Conservation (phyloP, 2,113 vertebrate species). For the Stictonetta naevosa region DNA sequence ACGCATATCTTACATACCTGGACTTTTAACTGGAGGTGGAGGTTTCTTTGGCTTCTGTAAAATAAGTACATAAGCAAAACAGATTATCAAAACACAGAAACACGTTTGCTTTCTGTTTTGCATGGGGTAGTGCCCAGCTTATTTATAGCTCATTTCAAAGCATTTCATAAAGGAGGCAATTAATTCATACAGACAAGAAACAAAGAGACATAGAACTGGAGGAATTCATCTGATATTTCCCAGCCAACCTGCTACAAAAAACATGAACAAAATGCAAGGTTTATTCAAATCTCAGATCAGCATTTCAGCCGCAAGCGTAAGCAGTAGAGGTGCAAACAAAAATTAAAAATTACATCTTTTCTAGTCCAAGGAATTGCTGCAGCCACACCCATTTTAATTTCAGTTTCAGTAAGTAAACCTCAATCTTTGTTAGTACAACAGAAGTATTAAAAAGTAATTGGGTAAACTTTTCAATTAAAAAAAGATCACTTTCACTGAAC, state of each 20-base stretch:
- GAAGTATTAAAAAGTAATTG: neutral
- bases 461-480: neutral
- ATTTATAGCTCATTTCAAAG: neutral
- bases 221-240: neutral
- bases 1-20: slow-evolving; percentile 72
- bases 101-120: neutral
- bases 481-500: neutral
- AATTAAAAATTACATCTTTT: neutral
- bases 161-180: neutral
- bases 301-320: neutral
- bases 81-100: neutral
- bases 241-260: neutral
- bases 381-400: neutral
- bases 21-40: slow-evolving; percentile 81
- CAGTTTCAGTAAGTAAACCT: neutral
- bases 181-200: neutral
- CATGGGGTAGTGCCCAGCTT: neutral
- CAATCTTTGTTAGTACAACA: neutral
- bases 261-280: neutral
- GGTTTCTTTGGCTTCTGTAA: slow-evolving; percentile 90
- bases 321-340: neutral
- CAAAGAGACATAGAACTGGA: neutral
- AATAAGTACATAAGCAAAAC: neutral
- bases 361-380: neutral
- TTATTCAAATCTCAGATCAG: neutral